Conservation (phyloP, 2,888 invertebrate genomes). For the Drosophila rubida region DNA sequence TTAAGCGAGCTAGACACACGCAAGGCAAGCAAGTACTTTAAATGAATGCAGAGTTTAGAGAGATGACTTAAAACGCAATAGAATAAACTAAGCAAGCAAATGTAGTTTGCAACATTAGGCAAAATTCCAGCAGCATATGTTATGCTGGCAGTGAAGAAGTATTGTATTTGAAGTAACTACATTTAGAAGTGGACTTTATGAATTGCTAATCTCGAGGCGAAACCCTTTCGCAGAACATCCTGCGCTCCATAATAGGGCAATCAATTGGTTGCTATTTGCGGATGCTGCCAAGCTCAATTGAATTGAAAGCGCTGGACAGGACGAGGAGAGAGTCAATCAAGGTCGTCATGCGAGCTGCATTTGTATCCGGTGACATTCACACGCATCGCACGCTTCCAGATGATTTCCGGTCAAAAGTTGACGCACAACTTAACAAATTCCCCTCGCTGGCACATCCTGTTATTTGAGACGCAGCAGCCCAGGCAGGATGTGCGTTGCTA, state of each 20-base stretch:
- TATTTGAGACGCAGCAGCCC: slow-evolving; percentile 7
- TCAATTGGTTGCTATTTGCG: not conserved
- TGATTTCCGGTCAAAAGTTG: slow-evolving; percentile 38
- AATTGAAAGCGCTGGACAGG: slow-evolving; percentile 1
- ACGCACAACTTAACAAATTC: slow-evolving; percentile 16
- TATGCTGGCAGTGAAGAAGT: too few species aligned
- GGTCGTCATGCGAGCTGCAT: slow-evolving; percentile 18
- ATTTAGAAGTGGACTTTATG: too few species aligned
- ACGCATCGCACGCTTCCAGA: slow-evolving; percentile 20
- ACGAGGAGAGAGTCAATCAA: slow-evolving; percentile 2
- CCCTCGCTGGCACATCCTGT: slow-evolving; percentile 4
- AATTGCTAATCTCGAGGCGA: too few species aligned
- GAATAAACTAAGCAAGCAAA: too few species aligned
- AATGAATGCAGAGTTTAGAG: too few species aligned
- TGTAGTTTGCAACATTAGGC: too few species aligned
- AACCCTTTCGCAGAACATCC: not conserved
- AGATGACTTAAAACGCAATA: too few species aligned
- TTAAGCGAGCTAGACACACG: too few species aligned
- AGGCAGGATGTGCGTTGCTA: not conserved
- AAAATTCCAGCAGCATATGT: too few species aligned
- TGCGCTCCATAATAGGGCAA: not conserved
- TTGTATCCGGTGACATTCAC: slow-evolving; percentile 4
- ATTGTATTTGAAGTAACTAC: too few species aligned
- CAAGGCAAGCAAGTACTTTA: too few species aligned
- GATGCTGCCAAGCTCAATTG: slow-evolving; percentile 3